phyloP scores from a whole-genome alignment of 2,888 invertebrate species.

The Pandemis heparana region DNA sequence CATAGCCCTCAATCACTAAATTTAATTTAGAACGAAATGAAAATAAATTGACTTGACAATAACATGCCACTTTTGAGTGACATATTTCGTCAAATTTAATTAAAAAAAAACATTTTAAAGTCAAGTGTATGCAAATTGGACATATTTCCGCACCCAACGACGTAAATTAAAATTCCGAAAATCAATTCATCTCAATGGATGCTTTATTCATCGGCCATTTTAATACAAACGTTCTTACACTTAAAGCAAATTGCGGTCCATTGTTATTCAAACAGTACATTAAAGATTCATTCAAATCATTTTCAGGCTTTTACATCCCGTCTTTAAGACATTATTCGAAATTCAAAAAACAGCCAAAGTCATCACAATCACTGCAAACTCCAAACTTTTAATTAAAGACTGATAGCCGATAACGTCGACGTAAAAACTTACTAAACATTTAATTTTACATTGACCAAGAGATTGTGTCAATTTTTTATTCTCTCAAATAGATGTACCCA shows the following conservation, averaged over 20 bases:
- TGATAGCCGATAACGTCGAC: too few species aligned
- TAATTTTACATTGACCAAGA: too few species aligned
- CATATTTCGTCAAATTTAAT: background rate
- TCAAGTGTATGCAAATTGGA: slow-evolving; percentile 21
- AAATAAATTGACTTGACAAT: background rate
- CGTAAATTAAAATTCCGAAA: slow-evolving; percentile 39
- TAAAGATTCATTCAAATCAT: slow-evolving; percentile 75
- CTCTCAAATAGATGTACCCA: too few species aligned
- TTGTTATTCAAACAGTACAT: slow-evolving; percentile 78
- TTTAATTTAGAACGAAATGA: background rate
- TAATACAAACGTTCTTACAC: slow-evolving; percentile 45
- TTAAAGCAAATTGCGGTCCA: slow-evolving; percentile 64
- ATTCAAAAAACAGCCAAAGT: too few species aligned
- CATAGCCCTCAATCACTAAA: background rate
- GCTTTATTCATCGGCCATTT: slow-evolving; percentile 38
- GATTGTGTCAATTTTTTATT: too few species aligned
- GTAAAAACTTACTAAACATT: too few species aligned
- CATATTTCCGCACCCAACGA: slow-evolving; percentile 23
- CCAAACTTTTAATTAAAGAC: background rate
- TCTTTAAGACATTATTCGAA: slow-evolving; percentile 38
- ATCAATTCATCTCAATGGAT: slow-evolving; percentile 44
- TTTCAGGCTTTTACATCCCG: slow-evolving; percentile 62
- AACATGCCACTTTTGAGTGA: background rate
- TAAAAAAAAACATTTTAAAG: slow-evolving; percentile 13
- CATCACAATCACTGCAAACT: too few species aligned